Conservation (phyloP, 2,113 vertebrate species). For the Campylomormyrus tamandua region DNA sequence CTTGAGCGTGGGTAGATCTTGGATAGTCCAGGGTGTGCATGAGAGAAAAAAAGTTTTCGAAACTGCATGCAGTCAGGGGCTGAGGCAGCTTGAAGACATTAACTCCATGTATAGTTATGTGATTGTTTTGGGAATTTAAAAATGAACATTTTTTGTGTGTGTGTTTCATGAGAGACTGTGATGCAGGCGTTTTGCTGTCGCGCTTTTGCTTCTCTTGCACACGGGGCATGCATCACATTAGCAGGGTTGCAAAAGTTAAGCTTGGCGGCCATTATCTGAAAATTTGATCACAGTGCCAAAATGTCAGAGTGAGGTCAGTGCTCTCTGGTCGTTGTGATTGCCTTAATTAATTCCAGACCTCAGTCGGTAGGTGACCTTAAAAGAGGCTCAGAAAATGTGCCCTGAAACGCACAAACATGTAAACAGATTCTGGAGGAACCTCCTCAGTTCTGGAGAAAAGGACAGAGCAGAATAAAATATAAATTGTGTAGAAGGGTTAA, state of each 20-base stretch:
- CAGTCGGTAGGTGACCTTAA: not conserved
- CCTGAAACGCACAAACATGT: not conserved
- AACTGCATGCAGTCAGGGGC: not conserved
- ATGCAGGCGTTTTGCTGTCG: not conserved
- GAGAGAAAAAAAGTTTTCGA: not conserved
- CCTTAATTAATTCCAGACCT: conserved; percentile 22
- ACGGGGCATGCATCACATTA: not conserved
- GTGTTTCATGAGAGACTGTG: not conserved
- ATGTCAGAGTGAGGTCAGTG: not conserved
- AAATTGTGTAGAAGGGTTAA: not conserved
- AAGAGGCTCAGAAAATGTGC: not conserved
- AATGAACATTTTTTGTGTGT: not conserved
- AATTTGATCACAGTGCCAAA: not conserved
- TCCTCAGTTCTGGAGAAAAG: not conserved
- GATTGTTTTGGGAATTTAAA: not conserved
- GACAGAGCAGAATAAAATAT: not conserved
- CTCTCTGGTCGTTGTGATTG: not conserved
- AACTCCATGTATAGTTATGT: not conserved
- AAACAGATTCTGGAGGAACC: not conserved
- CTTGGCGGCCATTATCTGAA: not conserved
- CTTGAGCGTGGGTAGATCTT: not conserved
- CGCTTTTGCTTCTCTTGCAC: not conserved
- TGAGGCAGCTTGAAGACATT: not conserved
- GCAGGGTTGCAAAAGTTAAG: not conserved
- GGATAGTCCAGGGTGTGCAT: not conserved